Evolutionary conservation across 1,140 invertebrate genomes (phyloP).

Genomic region (Lordiphosa mommai): DNA sequence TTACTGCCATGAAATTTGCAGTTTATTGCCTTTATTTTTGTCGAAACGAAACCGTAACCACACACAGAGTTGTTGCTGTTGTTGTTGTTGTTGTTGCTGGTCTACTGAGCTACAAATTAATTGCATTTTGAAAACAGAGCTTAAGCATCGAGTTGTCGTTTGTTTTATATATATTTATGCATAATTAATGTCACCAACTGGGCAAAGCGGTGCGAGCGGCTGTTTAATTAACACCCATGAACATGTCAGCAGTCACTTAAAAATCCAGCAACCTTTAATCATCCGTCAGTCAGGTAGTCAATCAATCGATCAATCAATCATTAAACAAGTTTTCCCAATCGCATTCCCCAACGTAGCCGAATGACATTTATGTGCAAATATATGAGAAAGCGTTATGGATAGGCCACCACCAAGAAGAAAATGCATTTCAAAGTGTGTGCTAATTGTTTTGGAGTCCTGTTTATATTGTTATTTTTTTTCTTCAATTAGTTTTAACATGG

Average conservation of each 20-base stretch:
- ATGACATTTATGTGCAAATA: slow-evolving; percentile 57
- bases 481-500: slow-evolving; percentile 69
- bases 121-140: slow-evolving; percentile 38
- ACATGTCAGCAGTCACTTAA: slow-evolving; percentile 69
- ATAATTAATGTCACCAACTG: slow-evolving; percentile 44
- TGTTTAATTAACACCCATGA: slow-evolving; percentile 67
- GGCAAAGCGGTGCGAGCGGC: slow-evolving; percentile 5
- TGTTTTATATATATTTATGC: slow-evolving; percentile 36
- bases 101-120: slow-evolving; percentile 40
- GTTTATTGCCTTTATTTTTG: slow-evolving; percentile 53
- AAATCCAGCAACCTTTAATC: slow-evolving; percentile 50
- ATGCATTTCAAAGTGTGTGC: slow-evolving; percentile 57
- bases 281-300: slow-evolving; percentile 65
- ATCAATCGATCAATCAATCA: slow-evolving; percentile 56
- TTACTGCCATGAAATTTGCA: slow-evolving; percentile 55
- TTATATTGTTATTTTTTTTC: slow-evolving; percentile 20
- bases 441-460: slow-evolving; percentile 55
- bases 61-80: background rate
- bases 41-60: slow-evolving; percentile 11
- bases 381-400: slow-evolving; percentile 42
- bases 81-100: slow-evolving; percentile 4
- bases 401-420: slow-evolving; percentile 6
- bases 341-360: slow-evolving; percentile 43
- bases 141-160: slow-evolving; percentile 47
- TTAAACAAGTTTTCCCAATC: slow-evolving; percentile 38